phyloP scores from a whole-genome alignment of 2,113 vertebrate genomes.

The Hemicordylus capensis region DNA sequence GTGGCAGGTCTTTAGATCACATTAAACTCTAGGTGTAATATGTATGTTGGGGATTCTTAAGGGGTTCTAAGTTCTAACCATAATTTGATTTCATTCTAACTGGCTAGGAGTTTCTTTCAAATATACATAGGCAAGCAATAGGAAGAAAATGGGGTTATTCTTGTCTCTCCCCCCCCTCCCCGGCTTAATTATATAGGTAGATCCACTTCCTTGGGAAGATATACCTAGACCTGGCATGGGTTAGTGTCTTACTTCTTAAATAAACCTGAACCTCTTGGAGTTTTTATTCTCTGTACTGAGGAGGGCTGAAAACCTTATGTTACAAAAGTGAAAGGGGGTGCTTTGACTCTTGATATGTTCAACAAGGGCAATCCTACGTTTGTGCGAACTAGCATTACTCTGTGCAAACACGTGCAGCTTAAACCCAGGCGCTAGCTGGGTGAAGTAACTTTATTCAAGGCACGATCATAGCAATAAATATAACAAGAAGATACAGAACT shows the following conservation, averaged over 20 bases:
- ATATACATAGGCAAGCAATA: not conserved
- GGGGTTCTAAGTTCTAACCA: too few relatives aligned
- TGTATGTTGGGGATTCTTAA: too few relatives aligned
- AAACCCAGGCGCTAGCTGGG: slow-evolving; percentile 26
- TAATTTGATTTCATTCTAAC: not conserved
- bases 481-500: slow-evolving; percentile 75
- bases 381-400: not conserved
- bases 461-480: slow-evolving; percentile 77
- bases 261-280: not conserved
- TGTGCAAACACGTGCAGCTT: rapidly evolving
- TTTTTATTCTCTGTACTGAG: not conserved
- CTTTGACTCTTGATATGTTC: not conserved
- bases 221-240: not conserved
- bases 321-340: not conserved
- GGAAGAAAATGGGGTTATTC: not conserved
- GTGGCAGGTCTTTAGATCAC: too few relatives aligned
- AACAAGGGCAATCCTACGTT: not conserved
- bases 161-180: too few relatives aligned
- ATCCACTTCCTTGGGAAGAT: not conserved
- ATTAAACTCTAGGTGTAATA: too few relatives aligned
- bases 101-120: not conserved
- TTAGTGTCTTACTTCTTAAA: not conserved
- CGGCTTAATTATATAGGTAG: not conserved
- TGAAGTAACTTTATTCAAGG: slow-evolving; percentile 81
- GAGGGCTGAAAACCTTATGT: not conserved